Conservation (phyloP, 2,888 invertebrate genomes). For the Deilephila elpenor region DNA sequence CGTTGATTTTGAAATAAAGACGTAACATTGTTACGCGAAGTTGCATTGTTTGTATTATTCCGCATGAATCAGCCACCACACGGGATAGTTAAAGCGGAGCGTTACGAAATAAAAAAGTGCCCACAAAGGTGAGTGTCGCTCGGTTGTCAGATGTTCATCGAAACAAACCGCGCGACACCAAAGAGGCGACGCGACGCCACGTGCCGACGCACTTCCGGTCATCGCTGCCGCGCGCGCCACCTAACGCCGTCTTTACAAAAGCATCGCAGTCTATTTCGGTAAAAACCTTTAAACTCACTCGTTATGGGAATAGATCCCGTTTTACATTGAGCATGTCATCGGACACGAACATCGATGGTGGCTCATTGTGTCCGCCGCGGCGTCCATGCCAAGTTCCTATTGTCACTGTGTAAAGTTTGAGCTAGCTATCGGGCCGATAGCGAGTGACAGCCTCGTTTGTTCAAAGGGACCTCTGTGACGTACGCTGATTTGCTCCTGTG, state of each 20-base stretch:
- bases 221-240: conserved; percentile 11
- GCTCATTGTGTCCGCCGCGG: conserved; percentile 64
- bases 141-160: not conserved
- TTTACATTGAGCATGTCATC: conserved; percentile 59
- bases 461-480: conserved; percentile 68
- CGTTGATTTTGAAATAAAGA: too few species aligned
- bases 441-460: conserved; percentile 64
- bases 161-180: conserved; percentile 20
- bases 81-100: not conserved
- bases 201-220: conserved; percentile 19
- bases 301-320: conserved; percentile 51
- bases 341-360: conserved; percentile 62
- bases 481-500: conserved; percentile 52
- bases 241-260: conserved; percentile 24
- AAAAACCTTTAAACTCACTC: conserved; percentile 42
- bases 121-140: conserved; percentile 7
- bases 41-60: too few species aligned
- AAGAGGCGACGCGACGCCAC: conserved; percentile 12
- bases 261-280: conserved; percentile 40
- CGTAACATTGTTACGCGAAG: too few species aligned
- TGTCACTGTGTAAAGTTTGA: conserved; percentile 77
- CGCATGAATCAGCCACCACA: not conserved
- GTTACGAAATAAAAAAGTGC: not conserved
- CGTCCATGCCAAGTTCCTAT: conserved; percentile 74
- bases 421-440: conserved; percentile 78